Evolutionary conservation across 2,113 vertebrate genomes (phyloP), one percentile per base, ranked within the genome.

Genomic region (Grus americana): DNA sequence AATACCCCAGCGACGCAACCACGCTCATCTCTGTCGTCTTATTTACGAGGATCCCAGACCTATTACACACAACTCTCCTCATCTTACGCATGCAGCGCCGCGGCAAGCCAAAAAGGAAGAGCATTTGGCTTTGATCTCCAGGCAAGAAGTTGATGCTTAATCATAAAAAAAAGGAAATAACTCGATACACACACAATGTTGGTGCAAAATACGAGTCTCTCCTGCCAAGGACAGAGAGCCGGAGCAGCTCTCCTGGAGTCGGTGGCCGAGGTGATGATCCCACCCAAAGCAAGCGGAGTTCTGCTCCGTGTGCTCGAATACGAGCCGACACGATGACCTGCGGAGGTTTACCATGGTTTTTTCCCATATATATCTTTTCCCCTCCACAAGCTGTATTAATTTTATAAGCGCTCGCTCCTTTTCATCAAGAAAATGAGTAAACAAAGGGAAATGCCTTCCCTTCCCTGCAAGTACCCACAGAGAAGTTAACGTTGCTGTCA

Each of bases 221-320:
- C 29, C 62, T 72, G 91, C 91, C 91, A 88, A 82, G 91, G 88
- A 72, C 84, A 59, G 67, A 44, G 47, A 19, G 4, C 2, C 0
- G 0, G 44, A 59, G 59, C 29, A 2, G 86, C 36, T 34, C 34
- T 67, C 26, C 65, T 4, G 30, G 15, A 38, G 29, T 0, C 1
- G 19, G n/a, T 3, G 74, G 38, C 22, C 1, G n/a, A 67, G 49
- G 74, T 0, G 0, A n/a, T 2, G 62, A 20, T 42, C 27, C 62
- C n/a, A 30, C 22, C 5, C 8, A 1, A 24, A 46, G 15, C 38
- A 5, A n/a, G 13, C 13, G 10, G 63, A 23, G 27, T 30, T 12
- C 61, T 58, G 83, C 75, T 85, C 32, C 15, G 1, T 1, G 47
- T 4, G 38, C 55, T 27, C 12, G 0, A 15, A 9, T 3, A 21